phyloP scores from a whole-genome alignment of 2,113 vertebrate genomes.

The Tautogolabrus adspersus region DNA sequence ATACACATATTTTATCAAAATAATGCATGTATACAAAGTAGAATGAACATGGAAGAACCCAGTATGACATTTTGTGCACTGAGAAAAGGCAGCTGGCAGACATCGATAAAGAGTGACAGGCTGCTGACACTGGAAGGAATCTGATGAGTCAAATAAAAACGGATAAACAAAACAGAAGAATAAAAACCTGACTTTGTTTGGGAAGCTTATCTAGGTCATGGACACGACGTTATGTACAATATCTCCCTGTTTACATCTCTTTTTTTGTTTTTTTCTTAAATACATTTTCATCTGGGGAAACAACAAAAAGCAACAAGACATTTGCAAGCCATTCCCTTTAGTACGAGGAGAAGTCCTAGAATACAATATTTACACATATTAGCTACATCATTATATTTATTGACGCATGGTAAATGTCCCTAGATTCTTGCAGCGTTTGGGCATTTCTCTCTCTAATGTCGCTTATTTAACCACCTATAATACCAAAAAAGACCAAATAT shows the following conservation, averaged over 20 bases:
- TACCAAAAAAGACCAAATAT: slow-evolving; percentile 7
- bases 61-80: slow-evolving; percentile 29
- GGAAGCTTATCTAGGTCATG: slow-evolving; percentile 76
- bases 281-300: slow-evolving; percentile 62
- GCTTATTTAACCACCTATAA: slow-evolving; percentile 11
- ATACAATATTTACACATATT: slow-evolving; percentile 69
- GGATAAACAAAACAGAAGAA: slow-evolving; percentile 63
- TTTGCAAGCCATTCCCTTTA: slow-evolving; percentile 72
- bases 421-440: slow-evolving; percentile 65
- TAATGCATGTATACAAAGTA: slow-evolving; percentile 54
- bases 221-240: slow-evolving; percentile 53
- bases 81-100: slow-evolving; percentile 43
- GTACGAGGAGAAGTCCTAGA: slow-evolving; percentile 42
- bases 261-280: slow-evolving; percentile 53
- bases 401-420: slow-evolving; percentile 30
- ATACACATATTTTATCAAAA: slow-evolving; percentile 65
- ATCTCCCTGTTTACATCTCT: slow-evolving; percentile 59
- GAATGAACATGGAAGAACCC: slow-evolving; percentile 61
- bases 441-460: slow-evolving; percentile 25
- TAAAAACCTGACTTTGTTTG: slow-evolving; percentile 65
- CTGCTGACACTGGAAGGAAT: slow-evolving; percentile 62
- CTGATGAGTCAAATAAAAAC: slow-evolving; percentile 49
- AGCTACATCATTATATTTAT: slow-evolving; percentile 57
- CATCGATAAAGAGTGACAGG: slow-evolving; percentile 15
- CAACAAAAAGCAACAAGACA: slow-evolving; percentile 77